Evolutionary conservation across 2,797 vertebrate genomes (phyloP).

Genomic region (Carduelis carduelis): DNA sequence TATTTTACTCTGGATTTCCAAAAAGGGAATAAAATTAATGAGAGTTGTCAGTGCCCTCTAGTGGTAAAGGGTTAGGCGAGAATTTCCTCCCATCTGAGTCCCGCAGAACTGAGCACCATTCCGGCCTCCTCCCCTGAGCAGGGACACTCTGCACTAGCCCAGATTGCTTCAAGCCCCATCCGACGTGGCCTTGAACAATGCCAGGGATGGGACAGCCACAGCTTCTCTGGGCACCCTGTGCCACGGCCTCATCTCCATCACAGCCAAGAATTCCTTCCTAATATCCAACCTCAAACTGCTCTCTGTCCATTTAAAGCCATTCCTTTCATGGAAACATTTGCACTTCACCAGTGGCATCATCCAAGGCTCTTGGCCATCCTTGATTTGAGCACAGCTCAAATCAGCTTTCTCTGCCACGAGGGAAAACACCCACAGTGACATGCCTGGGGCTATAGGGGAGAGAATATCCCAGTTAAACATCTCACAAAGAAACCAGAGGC

Average conservation of each 20-base stretch:
- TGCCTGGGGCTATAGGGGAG: neutral
- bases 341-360: neutral
- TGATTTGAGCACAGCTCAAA: neutral
- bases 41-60: slow-evolving; percentile 23
- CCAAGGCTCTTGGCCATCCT: neutral
- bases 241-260: neutral
- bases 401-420: neutral
- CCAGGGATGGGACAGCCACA: neutral
- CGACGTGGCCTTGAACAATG: neutral
- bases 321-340: neutral
- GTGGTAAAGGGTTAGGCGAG: neutral
- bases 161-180: neutral
- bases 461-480: neutral
- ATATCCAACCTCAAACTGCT: neutral
- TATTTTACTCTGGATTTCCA: neutral
- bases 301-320: neutral
- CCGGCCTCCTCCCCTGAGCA: neutral
- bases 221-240: neutral
- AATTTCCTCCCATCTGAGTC: neutral
- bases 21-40: neutral
- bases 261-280: neutral
- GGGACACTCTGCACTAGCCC: rapidly evolving
- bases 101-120: neutral
- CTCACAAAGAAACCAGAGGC: neutral
- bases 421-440: neutral